Base-by-base conservation (phyloP, 2,888 invertebrate genomes). In the Lordiphosa andalusiaca region DNA sequence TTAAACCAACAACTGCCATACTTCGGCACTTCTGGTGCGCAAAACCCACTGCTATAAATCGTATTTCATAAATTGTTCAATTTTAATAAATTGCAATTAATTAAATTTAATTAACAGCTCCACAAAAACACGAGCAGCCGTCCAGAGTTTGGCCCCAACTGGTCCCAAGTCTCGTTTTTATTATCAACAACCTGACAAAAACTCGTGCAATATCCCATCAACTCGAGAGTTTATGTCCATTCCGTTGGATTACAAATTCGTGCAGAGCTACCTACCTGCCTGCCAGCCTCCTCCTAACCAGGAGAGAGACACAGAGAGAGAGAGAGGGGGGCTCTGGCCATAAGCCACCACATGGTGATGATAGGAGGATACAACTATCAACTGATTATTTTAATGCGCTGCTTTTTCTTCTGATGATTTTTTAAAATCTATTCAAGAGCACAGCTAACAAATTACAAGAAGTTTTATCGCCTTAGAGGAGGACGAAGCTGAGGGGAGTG, bases 111-210 rank as follows among this genome's bases (percentile, higher is more conserved):
- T 77, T 81, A 83, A 73, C 63, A 56, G 46, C 53, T 56, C 56
- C 53, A 38, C 55, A 69, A 68, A 63, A 78, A 62, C 66, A 56
- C 65, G 71, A 3, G 40, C 63, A 62, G 30, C 46, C 63, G 63
- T 46, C 46, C 53, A 40, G 63, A 61, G 63, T 63, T 47, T 62
- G 40, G 61, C 37, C 63, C 56, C 53, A 42, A 37, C 46, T 56
- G 61, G 58, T 56, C 54, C 53, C 56, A 70, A 58, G 76, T 67
- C 62, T 59, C 73, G 60, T 73, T 86, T 87, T 78, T 80, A 85
- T 81, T 82, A 86, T 84, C 85, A 73, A 60, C 66, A 63, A 56
- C 58, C 72, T 87, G 85, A 81, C 85, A 86, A 78, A 83, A 87
- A 75, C 81, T 69, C 70, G 65, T 71, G 73, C 81, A 73, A 69